These are phyloP conservation scores for Phaethon lepturus DNA, from an alignment of 2,113 vertebrate genomes.

Conservation along the genomic window DNA sequence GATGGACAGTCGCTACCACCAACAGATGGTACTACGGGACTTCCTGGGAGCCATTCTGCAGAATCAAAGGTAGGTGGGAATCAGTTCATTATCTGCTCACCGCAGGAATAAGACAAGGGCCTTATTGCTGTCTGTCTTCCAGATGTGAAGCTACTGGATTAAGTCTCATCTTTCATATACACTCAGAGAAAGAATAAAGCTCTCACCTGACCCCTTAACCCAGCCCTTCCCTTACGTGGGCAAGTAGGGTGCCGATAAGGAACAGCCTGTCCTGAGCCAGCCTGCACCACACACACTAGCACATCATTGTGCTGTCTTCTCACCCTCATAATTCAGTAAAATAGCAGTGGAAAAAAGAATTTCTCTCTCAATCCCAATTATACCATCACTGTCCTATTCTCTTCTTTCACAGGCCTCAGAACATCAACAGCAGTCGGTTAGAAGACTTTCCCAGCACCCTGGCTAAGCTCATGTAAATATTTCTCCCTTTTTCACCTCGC, in stretches of 20 bases:
- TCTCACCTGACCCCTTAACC: neutral
- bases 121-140: neutral
- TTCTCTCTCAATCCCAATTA: neutral
- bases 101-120: neutral
- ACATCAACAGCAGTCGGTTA: neutral
- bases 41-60: slow-evolving; percentile 69
- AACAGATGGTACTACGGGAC: slow-evolving; percentile 62
- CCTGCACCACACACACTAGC: neutral
- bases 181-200: neutral
- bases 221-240: neutral
- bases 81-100: neutral
- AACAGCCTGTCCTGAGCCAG: neutral
- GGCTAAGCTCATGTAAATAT: slow-evolving; percentile 45
- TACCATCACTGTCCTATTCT: neutral
- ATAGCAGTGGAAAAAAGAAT: neutral
- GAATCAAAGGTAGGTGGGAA: slow-evolving; percentile 59
- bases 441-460: slow-evolving; percentile 9
- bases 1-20: slow-evolving; percentile 65
- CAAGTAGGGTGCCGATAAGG: neutral
- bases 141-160: neutral
- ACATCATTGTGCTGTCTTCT: neutral
- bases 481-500: neutral
- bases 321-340: neutral
- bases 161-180: neutral
- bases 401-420: slow-evolving; percentile 32